A percentile compares a stretch with the other conserved stretches of the same genome.
phyloP scores from a whole-genome alignment of 1,140 invertebrate species.

The Dendrolimus kikuchii region DNA sequence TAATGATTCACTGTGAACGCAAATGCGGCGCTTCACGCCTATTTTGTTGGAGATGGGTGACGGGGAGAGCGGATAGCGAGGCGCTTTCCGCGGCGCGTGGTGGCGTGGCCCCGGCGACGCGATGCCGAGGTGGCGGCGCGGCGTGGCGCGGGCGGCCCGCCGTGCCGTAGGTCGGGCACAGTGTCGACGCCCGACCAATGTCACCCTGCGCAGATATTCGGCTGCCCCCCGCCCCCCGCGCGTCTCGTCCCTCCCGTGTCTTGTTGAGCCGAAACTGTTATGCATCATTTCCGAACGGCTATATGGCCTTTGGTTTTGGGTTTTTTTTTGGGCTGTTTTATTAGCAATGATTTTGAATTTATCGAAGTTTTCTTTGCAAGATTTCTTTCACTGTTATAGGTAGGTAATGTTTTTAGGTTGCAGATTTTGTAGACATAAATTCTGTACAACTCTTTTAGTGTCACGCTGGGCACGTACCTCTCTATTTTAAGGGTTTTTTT shows the following conservation, averaged over 20 bases:
- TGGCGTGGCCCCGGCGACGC: constrained; percentile 21
- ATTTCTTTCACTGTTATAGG: too few species aligned
- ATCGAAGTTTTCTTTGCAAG: too few species aligned
- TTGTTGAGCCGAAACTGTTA: constrained; percentile 8
- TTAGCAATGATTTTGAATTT: neutral
- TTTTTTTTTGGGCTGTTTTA: neutral
- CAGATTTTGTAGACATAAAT: too few species aligned
- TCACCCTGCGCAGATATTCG: constrained; percentile 53
- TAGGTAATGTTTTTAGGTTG: too few species aligned
- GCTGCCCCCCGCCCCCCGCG: constrained; percentile 14
- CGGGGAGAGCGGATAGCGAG: constrained; percentile 16
- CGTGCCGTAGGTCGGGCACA: constrained; percentile 57
- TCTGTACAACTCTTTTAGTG: too few species aligned
- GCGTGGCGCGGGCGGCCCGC: constrained; percentile 22
- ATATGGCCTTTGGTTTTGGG: constrained; percentile 27
- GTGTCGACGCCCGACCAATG: constrained; percentile 59
- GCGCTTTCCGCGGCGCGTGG: constrained; percentile 24
- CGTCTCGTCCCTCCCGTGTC: constrained; percentile 9
- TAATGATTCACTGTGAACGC: too few species aligned
- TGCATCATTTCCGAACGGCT: constrained; percentile 46
- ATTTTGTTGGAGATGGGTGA: too few species aligned
- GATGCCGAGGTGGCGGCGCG: constrained; percentile 2
- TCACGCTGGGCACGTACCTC: too few species aligned
- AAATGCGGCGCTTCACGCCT: too few species aligned
- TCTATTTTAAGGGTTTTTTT: too few species aligned